Evolutionary conservation across 2,797 vertebrate species (phyloP).

Genomic region (Rousettus madagascariensis): DNA sequence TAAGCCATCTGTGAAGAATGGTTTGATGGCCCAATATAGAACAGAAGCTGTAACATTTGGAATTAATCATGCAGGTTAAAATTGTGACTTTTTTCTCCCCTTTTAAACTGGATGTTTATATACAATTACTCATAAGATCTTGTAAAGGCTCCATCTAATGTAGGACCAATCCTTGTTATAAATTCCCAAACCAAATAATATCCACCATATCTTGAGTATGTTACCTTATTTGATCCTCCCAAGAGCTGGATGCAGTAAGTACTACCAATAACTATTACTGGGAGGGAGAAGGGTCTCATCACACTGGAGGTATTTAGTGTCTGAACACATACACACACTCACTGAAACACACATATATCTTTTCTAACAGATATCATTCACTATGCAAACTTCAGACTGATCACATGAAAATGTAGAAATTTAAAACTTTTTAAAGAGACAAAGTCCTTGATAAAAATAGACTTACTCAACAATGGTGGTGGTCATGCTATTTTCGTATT

Average conservation of each 20-base stretch:
- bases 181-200: not conserved
- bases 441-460: not conserved
- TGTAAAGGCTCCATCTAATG: not conserved
- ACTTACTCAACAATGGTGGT: slow-evolving; percentile 23
- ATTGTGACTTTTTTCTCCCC: not conserved
- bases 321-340: not conserved
- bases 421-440: not conserved
- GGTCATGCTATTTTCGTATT: slow-evolving; percentile 56
- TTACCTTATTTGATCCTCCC: not conserved
- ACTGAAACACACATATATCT: not conserved
- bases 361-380: not conserved
- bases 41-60: not conserved
- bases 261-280: not conserved
- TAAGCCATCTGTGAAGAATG: not conserved
- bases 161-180: not conserved
- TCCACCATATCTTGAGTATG: not conserved
- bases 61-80: not conserved
- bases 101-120: not conserved
- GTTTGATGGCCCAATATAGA: not conserved
- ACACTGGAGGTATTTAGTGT: not conserved
- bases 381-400: not conserved
- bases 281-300: not conserved
- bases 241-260: not conserved
- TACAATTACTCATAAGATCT: not conserved
- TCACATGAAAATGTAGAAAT: not conserved